Conservation (phyloP, 2,888 invertebrate species). For the Macrophya annulata region DNA sequence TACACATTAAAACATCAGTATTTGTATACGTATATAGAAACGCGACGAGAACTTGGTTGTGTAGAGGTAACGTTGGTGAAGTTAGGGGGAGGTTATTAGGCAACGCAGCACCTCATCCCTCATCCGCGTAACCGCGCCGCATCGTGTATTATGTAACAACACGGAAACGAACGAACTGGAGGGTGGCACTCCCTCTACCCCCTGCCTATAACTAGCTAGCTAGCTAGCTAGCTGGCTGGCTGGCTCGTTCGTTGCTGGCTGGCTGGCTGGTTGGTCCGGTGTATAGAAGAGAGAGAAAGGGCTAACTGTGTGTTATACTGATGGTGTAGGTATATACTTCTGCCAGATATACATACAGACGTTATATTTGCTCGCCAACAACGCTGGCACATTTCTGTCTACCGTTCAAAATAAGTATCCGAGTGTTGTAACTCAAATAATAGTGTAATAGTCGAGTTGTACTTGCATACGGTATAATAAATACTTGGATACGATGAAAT, state of each 20-base stretch:
- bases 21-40: slow-evolving; percentile 4
- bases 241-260: not conserved
- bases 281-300: slow-evolving; percentile 54
- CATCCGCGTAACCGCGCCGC: slow-evolving; percentile 78
- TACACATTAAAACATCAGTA: not conserved
- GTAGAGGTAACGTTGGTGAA: slow-evolving; percentile 64
- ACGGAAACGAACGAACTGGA: slow-evolving; percentile 76
- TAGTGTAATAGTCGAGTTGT: slow-evolving; percentile 17
- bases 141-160: slow-evolving; percentile 79
- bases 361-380: slow-evolving; percentile 24
- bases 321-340: not conserved
- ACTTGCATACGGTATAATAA: not conserved
- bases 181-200: slow-evolving; percentile 55
- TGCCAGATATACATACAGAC: not conserved
- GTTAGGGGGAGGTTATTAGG: slow-evolving; percentile 77
- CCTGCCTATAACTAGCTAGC: slow-evolving; percentile 28
- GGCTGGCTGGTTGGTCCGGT: slow-evolving; percentile 61
- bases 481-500: not conserved
- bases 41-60: slow-evolving; percentile 5
- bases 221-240: slow-evolving; percentile 61
- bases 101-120: slow-evolving; percentile 78
- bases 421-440: slow-evolving; percentile 25
- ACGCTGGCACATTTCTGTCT: slow-evolving; percentile 40
- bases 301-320: slow-evolving; percentile 59
- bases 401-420: slow-evolving; percentile 33